Base-by-base conservation (phyloP, 1,140 invertebrate species). In the Cydia amplana region DNA sequence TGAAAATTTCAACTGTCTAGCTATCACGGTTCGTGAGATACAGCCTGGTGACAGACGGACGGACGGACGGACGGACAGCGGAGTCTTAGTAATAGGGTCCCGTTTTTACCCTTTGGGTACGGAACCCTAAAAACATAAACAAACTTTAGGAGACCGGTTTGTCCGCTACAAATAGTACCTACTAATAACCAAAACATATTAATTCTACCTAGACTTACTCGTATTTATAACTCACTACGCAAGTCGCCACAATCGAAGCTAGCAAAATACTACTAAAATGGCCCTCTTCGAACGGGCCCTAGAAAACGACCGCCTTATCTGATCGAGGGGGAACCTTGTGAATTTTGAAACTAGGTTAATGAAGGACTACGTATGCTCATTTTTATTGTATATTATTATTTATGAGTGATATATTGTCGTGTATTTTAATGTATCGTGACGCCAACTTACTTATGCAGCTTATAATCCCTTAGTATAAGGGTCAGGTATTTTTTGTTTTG, bases 291-390 rank as follows among this genome's bases (percentile, higher is more conserved):
- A 18, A 4, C 7, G 16, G 32, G 16, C 36, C 65, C 65, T 70
- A 70, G 65, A 78, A 82, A 90, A 85, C 81, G 83, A 80, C 79
- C 80, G 78, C 74, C 80, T 91, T 90, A 91, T 91, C 90, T 80
- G 88, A 90, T 90, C 60, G 74, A 79, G 82, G 84, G 85, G 80
- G 80, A 82, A 82, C 78, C 77, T 78, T 79, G 77, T 78, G 84
- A 79, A 83, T 85, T 85, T 82, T 79, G 77, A 80, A 91, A 90
- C 77, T 90, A 84, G 90, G 88, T 85, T 88, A 90, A 87, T 84
- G 87, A 85, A 83, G 79, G 84, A 78, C 79, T 79, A 73, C 67
- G 67, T 81, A 80, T 81, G 74, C 76, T 46, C 63, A 28, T 76
- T 78, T 78, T 72, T 76, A 73, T 75, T 28, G 43, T 73, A 73